Percentiles rank a stretch among this genome's conserved stretches.
Conservation (phyloP, 1,140 invertebrate genomes). For the Cotesia vestalis region DNA sequence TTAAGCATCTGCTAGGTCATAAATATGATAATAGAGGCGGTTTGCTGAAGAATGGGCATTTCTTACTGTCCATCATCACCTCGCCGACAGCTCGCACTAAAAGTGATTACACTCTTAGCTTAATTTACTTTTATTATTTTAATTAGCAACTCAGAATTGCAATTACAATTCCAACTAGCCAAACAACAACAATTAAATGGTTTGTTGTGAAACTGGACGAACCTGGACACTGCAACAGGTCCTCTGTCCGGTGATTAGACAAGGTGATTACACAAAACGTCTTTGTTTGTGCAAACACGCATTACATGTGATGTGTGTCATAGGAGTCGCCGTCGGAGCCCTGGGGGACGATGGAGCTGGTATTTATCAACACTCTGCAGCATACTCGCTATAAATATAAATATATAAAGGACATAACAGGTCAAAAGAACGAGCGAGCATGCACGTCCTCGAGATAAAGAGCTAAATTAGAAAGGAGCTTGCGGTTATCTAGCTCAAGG, state of each 20-base stretch:
- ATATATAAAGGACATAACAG: no score
- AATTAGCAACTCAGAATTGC: no score
- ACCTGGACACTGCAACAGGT: constrained; percentile 51
- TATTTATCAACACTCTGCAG: constrained; percentile 52
- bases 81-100: constrained; percentile 16
- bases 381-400: no score
- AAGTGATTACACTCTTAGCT: not conserved
- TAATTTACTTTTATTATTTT: no score
- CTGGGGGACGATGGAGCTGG: constrained; percentile 38
- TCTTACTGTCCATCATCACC: constrained; percentile 21
- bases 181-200: no score
- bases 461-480: constrained; percentile 20
- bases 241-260: constrained; percentile 49
- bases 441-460: constrained; percentile 3
- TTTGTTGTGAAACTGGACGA: not conserved
- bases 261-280: constrained; percentile 56
- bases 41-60: not conserved
- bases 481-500: constrained; percentile 36
- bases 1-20: not conserved
- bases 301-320: constrained; percentile 42
- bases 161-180: no score
- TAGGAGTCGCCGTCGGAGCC: constrained; percentile 43
- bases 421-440: not conserved
- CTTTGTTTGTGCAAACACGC: constrained; percentile 24
- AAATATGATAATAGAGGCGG: constrained; percentile 17